A percentile compares a stretch with the other conserved stretches of the same genome.
Conservation (phyloP, 2,797 vertebrate genomes). For the Smutsia temminckii region DNA sequence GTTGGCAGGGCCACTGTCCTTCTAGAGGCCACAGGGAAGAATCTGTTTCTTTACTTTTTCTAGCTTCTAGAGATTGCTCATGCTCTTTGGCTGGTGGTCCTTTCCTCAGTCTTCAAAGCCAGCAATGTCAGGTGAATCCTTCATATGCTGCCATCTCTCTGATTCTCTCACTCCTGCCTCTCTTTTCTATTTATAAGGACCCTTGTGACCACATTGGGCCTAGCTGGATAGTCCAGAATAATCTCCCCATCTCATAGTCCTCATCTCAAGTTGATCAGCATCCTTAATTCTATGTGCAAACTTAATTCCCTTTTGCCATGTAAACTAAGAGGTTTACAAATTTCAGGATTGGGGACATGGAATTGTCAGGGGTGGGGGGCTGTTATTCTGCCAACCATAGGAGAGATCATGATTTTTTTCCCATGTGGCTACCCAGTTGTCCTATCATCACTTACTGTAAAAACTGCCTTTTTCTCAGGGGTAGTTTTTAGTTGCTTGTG, state of each 20-base stretch:
- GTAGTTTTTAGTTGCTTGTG: neutral
- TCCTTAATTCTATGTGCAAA: neutral
- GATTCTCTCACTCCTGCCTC: neutral
- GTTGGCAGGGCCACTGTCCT: neutral
- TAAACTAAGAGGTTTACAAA: neutral
- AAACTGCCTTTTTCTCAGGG: neutral
- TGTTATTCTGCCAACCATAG: neutral
- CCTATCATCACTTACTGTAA: neutral
- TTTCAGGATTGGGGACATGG: neutral
- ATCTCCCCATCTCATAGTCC: neutral
- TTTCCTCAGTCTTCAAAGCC: neutral
- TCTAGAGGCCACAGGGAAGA: neutral
- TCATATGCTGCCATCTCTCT: neutral
- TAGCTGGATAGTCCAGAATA: neutral
- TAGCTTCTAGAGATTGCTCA: neutral
- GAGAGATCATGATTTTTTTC: neutral
- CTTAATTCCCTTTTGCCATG: neutral
- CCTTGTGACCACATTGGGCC: neutral
- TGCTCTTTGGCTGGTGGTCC: neutral
- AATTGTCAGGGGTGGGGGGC: neutral
- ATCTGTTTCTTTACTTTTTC: neutral
- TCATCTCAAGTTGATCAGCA: neutral
- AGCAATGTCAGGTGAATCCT: accelerated
- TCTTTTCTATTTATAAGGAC: neutral
- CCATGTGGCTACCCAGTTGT: neutral